Percentiles rank a stretch among this genome's conserved stretches.
Evolutionary conservation across 2,888 invertebrate species (phyloP).

Genomic region (Nomada flava): DNA sequence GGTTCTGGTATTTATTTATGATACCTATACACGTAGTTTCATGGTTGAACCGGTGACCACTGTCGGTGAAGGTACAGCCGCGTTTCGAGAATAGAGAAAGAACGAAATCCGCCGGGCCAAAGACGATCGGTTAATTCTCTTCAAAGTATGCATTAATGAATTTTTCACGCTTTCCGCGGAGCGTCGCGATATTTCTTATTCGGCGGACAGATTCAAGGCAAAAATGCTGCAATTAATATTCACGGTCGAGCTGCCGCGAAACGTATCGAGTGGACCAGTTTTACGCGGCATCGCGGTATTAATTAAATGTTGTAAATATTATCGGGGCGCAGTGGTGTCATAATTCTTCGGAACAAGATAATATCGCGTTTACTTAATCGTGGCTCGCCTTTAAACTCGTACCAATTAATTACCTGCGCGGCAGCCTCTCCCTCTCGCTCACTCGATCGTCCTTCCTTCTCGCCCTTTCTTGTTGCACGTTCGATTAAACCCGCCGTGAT

Average conservation of each 20-base stretch:
- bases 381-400: conserved; percentile 51
- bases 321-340: conserved; percentile 9
- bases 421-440: conserved; percentile 23
- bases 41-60: background rate
- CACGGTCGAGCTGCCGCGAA: conserved; percentile 19
- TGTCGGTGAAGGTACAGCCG: conserved; percentile 41
- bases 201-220: background rate
- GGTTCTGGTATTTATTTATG: background rate
- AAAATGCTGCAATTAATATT: conserved; percentile 43
- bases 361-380: conserved; percentile 61
- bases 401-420: conserved; percentile 60
- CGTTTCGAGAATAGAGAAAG: conserved; percentile 8
- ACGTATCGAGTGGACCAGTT: conserved; percentile 31
- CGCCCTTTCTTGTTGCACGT: conserved; percentile 7
- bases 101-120: background rate
- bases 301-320: conserved; percentile 55
- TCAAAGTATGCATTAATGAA: background rate
- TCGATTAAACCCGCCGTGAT: conserved; percentile 41
- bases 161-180: conserved; percentile 7
- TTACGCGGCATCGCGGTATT: conserved; percentile 10
- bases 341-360: conserved; percentile 47
- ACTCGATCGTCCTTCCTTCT: background rate
- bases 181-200: background rate
- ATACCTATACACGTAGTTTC: background rate
- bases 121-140: conserved; percentile 40